phyloP scores from a whole-genome alignment of 2,797 vertebrate species.

The Borostomias antarcticus region DNA sequence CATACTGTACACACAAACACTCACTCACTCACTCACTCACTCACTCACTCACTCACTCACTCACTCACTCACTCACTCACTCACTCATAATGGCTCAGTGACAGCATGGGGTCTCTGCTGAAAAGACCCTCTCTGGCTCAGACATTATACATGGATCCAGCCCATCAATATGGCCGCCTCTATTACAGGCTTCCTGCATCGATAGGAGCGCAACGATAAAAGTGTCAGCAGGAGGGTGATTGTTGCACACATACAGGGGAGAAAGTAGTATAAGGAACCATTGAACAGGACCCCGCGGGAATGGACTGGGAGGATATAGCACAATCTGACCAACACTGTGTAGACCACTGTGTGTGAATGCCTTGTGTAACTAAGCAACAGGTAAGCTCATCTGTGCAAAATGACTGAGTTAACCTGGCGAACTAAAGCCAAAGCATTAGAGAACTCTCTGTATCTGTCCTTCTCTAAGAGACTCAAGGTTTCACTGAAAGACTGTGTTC shows the following conservation, averaged over 20 bases:
- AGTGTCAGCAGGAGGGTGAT: neutral
- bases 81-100: neutral
- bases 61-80: conserved; percentile 9
- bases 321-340: neutral
- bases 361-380: neutral
- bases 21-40: neutral
- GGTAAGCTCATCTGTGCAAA: neutral
- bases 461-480: neutral
- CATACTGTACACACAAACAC: neutral
- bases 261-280: neutral
- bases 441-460: neutral
- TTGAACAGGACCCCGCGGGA: neutral
- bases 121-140: neutral
- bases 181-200: conserved; percentile 6
- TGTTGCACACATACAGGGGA: neutral
- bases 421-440: neutral
- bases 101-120: neutral
- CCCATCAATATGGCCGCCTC: conserved; percentile 1
- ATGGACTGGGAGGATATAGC: conserved; percentile 1
- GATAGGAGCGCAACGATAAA: neutral
- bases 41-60: conserved; percentile 10
- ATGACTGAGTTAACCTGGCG: neutral
- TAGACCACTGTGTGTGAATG: neutral
- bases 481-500: neutral
- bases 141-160: neutral